Evolutionary conservation across 2,113 vertebrate genomes (phyloP).

Genomic region (Vidua chalybeata): DNA sequence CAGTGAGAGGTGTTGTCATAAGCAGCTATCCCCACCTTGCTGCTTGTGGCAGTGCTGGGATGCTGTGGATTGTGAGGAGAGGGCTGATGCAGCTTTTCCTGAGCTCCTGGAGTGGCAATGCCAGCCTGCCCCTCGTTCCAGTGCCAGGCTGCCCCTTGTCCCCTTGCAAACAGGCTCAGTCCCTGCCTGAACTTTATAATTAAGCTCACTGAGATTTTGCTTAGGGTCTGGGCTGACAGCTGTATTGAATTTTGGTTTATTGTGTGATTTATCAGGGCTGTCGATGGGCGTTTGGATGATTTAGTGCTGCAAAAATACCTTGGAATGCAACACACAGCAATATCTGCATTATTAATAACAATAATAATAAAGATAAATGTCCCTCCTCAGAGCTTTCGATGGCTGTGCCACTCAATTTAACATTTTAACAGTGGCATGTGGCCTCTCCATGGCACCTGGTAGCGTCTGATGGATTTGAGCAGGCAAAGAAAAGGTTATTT

Average conservation of each 20-base stretch:
- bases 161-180: not conserved
- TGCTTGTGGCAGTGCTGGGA: not conserved
- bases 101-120: not conserved
- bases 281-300: conserved; percentile 72
- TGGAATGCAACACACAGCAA: conserved; percentile 76
- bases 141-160: not conserved
- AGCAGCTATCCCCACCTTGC: not conserved
- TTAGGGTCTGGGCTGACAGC: conserved; percentile 69
- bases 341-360: conserved; percentile 78
- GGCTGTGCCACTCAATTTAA: conserved; percentile 82
- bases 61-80: not conserved
- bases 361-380: conserved; percentile 84
- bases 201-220: conserved; percentile 51
- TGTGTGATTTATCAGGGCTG: conserved; percentile 75
- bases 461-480: conserved; percentile 75
- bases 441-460: conserved; percentile 77
- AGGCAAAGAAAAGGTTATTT: conserved; percentile 83
- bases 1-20: not conserved
- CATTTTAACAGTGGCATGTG: conserved; percentile 83
- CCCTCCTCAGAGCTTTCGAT: conserved; percentile 75
- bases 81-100: not conserved
- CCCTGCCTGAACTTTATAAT: conserved; percentile 52
- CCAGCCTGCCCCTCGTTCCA: not conserved
- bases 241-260: conserved; percentile 75
- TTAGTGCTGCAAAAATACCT: conserved; percentile 74